Base-by-base conservation (phyloP, 2,113 vertebrate species). In the Psilopsiagon aymara region DNA sequence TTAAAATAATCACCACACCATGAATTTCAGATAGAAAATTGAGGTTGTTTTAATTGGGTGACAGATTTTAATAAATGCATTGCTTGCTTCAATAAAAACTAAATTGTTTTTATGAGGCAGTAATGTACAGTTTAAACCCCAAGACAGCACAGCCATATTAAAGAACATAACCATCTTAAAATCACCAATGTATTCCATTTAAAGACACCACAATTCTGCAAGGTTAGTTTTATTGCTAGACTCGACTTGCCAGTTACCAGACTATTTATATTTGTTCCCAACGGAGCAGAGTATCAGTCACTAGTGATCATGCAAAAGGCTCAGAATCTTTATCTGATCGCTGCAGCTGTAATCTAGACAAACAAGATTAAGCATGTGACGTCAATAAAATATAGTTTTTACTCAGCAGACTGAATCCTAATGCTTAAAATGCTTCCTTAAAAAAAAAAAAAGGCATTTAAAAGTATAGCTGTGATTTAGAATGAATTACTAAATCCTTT, bases 401-500 rank as follows among this genome's bases (percentile, higher is more conserved):
- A 96, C 20, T 73, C 73, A 52, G 52, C n/a, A 86, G 41, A 88
- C 52, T 35, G 66, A 60, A 84, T 35, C 23, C 62, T 67, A 90
- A 80, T 82, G 60, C 80, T 93, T 92, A 86, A 97, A 92, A 91
- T 16, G 20, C 5, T 62, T 44, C 51, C 73, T 28, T 0, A 3
- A 47, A 64, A 88, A 62, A 46, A 27, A 11, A 73, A 89, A 91
- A 92, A 85, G 23, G 64, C 60, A 92, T 86, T 84, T 92, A 35
- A 63, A 97, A 96, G 71, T 88, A 86, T 88, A 96, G 66, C 90
- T 76, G 53, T 69, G 94, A 95, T 97, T 97, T 92, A 80, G 84
- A 92, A 79, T 90, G 91, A 95, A 97, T 95, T 95, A 90, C 93
- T 94, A 96, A 96, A 97, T 93, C 96, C 95, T 74, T 90, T 90